These are phyloP conservation scores for Hemaris fuciformis DNA, from an alignment of 2,888 invertebrate species.

Conservation along the genomic window DNA sequence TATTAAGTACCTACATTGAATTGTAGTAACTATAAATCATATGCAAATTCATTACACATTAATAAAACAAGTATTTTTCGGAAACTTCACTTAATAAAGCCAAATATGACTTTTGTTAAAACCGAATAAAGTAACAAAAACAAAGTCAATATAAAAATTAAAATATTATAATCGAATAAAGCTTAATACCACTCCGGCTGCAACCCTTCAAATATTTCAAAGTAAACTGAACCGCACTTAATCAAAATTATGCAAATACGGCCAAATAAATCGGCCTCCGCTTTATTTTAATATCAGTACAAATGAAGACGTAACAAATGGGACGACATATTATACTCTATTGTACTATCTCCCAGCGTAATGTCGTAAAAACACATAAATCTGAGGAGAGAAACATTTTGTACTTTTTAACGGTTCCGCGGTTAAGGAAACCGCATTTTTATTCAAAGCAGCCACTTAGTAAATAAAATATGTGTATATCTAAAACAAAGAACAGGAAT, in stretches of 20 bases:
- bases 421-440: conserved; percentile 70
- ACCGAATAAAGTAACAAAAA: background rate
- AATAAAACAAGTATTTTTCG: too few relatives aligned
- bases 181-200: background rate
- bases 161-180: background rate
- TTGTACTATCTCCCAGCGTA: conserved; percentile 38
- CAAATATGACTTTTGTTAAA: too few relatives aligned
- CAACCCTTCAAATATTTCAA: conserved; percentile 1
- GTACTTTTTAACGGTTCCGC: conserved; percentile 68
- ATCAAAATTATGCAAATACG: conserved; percentile 9
- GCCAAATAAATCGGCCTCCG: background rate
- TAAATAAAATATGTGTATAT: conserved; percentile 77
- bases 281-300: conserved; percentile 15
- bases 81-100: too few relatives aligned
- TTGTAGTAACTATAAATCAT: too few relatives aligned
- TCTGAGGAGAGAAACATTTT: conserved; percentile 51
- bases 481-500: conserved; percentile 71
- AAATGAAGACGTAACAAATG: conserved; percentile 18
- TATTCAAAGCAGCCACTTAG: conserved; percentile 80
- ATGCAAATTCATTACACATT: too few relatives aligned
- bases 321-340: conserved; percentile 22
- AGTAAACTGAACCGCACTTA: conserved; percentile 2
- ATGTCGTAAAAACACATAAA: conserved; percentile 52
- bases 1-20: too few relatives aligned
- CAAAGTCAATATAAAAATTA: background rate